These are phyloP conservation scores for Montipora foliosa DNA, from an alignment of 64 coral and sea anemone genomes.

Conservation along the genomic window DNA sequence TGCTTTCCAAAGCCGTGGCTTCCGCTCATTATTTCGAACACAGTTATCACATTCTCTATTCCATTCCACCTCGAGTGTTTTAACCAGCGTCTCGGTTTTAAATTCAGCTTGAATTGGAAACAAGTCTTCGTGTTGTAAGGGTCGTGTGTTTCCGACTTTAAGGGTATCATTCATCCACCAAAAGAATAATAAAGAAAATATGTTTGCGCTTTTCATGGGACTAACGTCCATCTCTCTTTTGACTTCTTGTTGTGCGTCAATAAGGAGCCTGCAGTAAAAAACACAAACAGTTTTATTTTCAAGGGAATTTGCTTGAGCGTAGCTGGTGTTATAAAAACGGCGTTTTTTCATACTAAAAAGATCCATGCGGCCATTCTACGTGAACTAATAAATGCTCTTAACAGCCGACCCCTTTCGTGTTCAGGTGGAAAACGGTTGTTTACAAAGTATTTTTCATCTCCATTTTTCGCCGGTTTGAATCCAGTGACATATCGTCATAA, in stretches of 20 bases:
- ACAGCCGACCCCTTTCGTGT: too few relatives aligned
- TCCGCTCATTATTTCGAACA: neutral
- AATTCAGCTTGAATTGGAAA: constrained; percentile 27
- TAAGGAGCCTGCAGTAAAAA: neutral
- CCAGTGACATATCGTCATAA: too few relatives aligned
- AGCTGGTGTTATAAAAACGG: too few relatives aligned
- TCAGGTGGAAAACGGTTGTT: too few relatives aligned
- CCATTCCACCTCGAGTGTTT: constrained; percentile 3
- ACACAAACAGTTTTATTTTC: too few relatives aligned
- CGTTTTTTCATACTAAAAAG: too few relatives aligned
- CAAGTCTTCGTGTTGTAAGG: constrained; percentile 74
- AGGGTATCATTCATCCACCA: constrained; percentile 85
- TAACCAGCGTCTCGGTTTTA: constrained; percentile 33
- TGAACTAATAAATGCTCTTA: too few relatives aligned
- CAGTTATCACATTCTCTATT: neutral
- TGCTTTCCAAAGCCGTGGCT: constrained; percentile 17
- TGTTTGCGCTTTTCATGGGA: constrained; percentile 57
- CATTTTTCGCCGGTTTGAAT: too few relatives aligned
- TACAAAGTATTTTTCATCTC: too few relatives aligned
- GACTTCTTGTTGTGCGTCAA: neutral
- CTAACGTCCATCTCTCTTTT: neutral
- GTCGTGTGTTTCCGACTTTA: constrained; percentile 67
- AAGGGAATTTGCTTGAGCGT: too few relatives aligned
- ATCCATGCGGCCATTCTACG: too few relatives aligned
- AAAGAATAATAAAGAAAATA: constrained; percentile 73